Conservation (phyloP, 1,140 invertebrate species). For the Trissolcus basalis region DNA sequence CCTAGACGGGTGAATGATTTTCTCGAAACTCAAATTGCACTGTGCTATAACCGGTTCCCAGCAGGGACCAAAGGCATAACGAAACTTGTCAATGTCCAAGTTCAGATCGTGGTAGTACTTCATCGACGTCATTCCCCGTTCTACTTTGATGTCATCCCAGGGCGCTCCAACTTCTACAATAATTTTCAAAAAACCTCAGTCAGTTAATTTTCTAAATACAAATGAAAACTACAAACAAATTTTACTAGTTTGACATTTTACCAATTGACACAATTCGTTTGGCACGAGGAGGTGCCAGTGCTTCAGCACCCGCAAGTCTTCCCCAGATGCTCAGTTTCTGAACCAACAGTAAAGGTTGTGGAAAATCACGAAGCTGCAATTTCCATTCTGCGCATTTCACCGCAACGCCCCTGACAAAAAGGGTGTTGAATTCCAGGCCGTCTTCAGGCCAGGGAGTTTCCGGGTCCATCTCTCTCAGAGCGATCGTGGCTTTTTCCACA, state of each 20-base stretch:
- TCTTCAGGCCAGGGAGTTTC: conserved; percentile 94
- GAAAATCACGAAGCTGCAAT: conserved; percentile 95
- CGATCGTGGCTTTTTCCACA: conserved; percentile 83
- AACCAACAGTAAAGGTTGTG: conserved; percentile 91
- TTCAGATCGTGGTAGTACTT: conserved; percentile 99
- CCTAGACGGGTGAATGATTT: conserved; percentile 88
- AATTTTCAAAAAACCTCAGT: no score
- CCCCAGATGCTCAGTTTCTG: conserved; percentile 92
- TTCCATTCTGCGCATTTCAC: conserved; percentile 89
- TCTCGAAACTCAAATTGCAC: conserved; percentile 93
- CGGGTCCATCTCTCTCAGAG: conserved; percentile 88
- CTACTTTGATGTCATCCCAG: conserved; percentile 83
- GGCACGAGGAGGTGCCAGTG: conserved; percentile 86
- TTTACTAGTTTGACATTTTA: conserved; percentile 7
- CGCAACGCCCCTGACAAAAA: conserved; percentile 93
- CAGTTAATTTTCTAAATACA: not conserved
- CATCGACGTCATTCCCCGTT: conserved; percentile 92
- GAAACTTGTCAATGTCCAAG: conserved; percentile 91
- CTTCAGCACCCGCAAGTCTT: conserved; percentile 91
- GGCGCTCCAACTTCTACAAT: conserved; percentile 81
- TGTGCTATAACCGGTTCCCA: conserved; percentile 99
- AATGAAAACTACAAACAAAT: not conserved
- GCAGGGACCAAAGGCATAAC: conserved; percentile 96
- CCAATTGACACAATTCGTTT: conserved; percentile 81
- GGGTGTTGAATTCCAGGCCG: conserved; percentile 90